Base-by-base conservation (phyloP, 2,888 invertebrate species). In the Sminthurides aquaticus region DNA sequence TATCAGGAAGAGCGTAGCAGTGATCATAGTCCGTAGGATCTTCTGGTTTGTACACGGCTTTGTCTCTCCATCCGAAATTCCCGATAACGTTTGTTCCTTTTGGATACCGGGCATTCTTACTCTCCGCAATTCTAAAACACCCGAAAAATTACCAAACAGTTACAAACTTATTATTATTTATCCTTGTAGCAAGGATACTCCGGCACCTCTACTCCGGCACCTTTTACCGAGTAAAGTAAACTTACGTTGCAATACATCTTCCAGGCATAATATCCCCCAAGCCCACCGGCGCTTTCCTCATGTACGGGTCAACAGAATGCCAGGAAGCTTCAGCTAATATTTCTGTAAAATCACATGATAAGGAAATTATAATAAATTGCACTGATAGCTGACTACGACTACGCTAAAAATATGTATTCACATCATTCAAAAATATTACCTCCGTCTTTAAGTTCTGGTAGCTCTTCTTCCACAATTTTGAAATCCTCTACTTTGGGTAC, bases 271-370 rank as follows among this genome's bases (percentile, higher is more conserved):
- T 83, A 3, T 80, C 79, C 1, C 86, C 86, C 63, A 81, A 73
- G 74, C 83, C 82, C 20, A 76, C 68, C 2, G 62, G 20, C 3
- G 67, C 68, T 34, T 64, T 64, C 54, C 74, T 59, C 85, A 87
- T 86, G 69, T 87, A 88, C 0, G 89, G 88, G 78, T 89, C 89
- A n/a, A 88, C 86, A 70, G 87, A 87, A 0, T 87, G 76, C 76
- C 82, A 88, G 74, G 85, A 82, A 1, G 88, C 88, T 79, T 88
- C 83, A 1, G 83, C 80, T 58, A 88, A 78, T 71, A 86, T 75
- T 64, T 79, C 78, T 78, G 69, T 11, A 58, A 34, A 34, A 34
- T 34, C 43, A 34, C 15, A 34, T 15, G 43, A n/a, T n/a, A n/a
- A n/a, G n/a, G n/a, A n/a, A n/a, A n/a, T n/a, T n/a, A n/a, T n/a